These are phyloP conservation scores for Natrix natrix DNA, from an alignment of 2,797 vertebrate genomes.

Conservation along the genomic window DNA sequence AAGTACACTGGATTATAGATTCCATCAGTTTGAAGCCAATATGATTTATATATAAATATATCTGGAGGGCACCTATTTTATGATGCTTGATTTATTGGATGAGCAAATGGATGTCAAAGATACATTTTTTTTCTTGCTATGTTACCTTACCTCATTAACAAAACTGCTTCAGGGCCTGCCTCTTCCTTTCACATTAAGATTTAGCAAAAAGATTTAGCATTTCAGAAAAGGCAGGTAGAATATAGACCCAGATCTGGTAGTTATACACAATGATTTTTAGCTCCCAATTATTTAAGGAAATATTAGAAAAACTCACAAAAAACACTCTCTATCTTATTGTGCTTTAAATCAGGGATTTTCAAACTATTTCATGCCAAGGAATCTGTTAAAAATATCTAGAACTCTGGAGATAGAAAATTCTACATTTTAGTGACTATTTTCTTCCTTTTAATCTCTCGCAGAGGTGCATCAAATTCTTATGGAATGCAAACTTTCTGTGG, in stretches of 20 bases:
- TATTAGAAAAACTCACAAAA: not conserved
- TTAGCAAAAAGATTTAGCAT: not conserved
- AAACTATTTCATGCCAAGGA: not conserved
- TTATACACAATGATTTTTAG: not conserved
- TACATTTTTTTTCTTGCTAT: not conserved
- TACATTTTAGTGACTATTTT: not conserved
- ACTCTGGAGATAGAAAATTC: not conserved
- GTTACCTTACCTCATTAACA: not conserved
- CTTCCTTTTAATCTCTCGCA: not conserved
- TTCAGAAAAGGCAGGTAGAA: not conserved
- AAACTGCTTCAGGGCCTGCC: not conserved
- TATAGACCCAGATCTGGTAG: not conserved
- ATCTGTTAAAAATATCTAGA: not conserved
- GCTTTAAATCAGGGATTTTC: not conserved
- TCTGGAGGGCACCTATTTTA: not conserved
- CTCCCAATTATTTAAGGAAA: not conserved
- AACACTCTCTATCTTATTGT: not conserved
- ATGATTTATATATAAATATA: not conserved
- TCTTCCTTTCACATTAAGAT: not conserved
- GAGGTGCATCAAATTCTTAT: not conserved
- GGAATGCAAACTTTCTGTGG: not conserved
- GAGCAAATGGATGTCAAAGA: not conserved
- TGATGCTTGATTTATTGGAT: not conserved
- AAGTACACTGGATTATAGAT: not conserved
- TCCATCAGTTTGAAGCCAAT: not conserved